Conservation (phyloP, 2,113 vertebrate species). For the Rostratula benghalensis region DNA sequence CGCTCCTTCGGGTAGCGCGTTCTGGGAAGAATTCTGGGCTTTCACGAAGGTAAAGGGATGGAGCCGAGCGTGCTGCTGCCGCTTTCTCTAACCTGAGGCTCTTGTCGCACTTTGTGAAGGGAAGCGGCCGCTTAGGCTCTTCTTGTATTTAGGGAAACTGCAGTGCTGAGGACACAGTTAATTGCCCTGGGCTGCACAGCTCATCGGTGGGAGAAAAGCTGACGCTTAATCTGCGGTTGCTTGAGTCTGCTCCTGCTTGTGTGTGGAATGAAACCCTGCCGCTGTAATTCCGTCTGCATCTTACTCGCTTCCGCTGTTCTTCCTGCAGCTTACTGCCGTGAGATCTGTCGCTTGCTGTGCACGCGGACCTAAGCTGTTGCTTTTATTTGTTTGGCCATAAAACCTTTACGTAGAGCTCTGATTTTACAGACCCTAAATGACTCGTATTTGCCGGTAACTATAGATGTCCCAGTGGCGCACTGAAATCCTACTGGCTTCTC, state of each 20-base stretch:
- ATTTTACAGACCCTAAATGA: background rate
- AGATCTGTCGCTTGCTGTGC: background rate
- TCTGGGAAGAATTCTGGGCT: background rate
- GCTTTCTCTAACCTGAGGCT: background rate
- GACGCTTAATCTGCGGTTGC: background rate
- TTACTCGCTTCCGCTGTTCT: background rate
- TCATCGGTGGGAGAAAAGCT: background rate
- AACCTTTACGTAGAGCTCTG: background rate
- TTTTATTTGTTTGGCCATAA: background rate
- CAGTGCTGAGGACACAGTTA: background rate
- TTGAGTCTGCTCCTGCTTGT: background rate
- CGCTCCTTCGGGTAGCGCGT: accelerated
- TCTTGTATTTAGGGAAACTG: background rate
- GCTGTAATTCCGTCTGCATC: background rate
- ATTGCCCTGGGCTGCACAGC: background rate
- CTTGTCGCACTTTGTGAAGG: background rate
- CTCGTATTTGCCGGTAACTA: background rate
- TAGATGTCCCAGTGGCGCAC: background rate
- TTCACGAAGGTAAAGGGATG: background rate
- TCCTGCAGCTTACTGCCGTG: background rate
- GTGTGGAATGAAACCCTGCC: background rate
- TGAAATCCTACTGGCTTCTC: background rate
- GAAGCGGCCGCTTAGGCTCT: accelerated
- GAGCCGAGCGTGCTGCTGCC: accelerated
- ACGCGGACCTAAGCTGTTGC: accelerated